Conservation (phyloP, 2,888 invertebrate genomes). For the Allolobophora icterica region DNA sequence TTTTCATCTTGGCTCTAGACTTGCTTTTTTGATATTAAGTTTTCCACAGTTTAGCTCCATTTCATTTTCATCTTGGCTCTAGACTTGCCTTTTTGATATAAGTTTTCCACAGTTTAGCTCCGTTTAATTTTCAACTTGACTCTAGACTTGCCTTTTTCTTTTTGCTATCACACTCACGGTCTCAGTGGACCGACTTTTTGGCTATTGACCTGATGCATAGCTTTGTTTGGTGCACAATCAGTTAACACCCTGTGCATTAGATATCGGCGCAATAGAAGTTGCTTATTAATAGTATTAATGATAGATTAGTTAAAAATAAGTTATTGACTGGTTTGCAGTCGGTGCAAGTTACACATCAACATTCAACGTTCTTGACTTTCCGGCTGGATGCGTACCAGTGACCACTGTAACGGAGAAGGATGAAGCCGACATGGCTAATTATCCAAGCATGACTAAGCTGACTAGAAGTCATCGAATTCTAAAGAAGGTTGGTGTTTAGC, state of each 20-base stretch:
- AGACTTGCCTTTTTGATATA: no score
- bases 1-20: no score
- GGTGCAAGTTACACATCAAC: not conserved
- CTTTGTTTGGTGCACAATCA: not conserved
- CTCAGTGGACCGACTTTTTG: no score
- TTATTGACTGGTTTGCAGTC: not conserved
- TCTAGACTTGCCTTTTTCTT: no score
- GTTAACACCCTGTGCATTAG: not conserved
- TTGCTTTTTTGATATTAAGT: no score
- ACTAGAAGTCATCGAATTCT: not conserved
- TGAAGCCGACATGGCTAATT: not conserved
- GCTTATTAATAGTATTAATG: not conserved
- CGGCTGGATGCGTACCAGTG: constrained; percentile 21
- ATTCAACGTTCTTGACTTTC: constrained; percentile 33
- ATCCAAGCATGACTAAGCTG: constrained; percentile 1
- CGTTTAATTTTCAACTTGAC: no score
- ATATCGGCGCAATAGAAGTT: not conserved
- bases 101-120: no score
- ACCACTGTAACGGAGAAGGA: not conserved
- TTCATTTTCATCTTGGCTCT: no score
- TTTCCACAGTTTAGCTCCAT: no score
- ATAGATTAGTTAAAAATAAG: not conserved
- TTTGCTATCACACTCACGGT: no score
- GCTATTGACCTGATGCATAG: no score
- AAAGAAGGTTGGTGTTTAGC: not conserved